Conservation (phyloP, 35 echinoderm and acorn worm genomes). For the Heliocidaris erythrogramma region DNA sequence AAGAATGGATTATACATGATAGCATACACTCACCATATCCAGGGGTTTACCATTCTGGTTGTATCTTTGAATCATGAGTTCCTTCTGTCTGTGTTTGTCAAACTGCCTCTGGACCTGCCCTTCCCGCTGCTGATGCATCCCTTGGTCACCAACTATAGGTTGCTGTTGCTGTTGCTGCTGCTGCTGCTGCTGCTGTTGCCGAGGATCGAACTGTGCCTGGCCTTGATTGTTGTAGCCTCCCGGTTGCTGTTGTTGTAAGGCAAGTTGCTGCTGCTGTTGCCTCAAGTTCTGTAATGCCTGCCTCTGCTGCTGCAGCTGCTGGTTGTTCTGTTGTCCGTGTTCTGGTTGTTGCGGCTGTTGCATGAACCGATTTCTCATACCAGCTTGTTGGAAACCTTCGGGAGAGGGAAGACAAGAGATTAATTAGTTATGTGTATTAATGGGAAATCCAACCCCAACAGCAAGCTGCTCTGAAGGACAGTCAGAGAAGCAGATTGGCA, state of each 20-base stretch:
- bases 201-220: neutral
- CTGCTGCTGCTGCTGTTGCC: constrained; percentile 23
- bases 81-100: constrained; percentile 24
- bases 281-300: constrained; percentile 16
- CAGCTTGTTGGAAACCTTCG: neutral
- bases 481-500: too few species aligned
- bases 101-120: neutral
- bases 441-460: too few species aligned
- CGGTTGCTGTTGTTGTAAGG: neutral
- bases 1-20: neutral
- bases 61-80: neutral
- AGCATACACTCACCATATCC: neutral
- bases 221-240: neutral
- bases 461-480: too few species aligned
- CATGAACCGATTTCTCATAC: neutral
- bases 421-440: neutral
- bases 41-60: neutral
- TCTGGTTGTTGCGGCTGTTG: neutral
- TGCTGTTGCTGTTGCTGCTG: constrained; percentile 9
- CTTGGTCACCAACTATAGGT: neutral
- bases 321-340: neutral
- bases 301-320: neutral
- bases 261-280: constrained; percentile 20
- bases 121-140: neutral
- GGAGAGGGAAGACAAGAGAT: neutral